Conservation (phyloP, 2,113 vertebrate species). For the Condylura cristata region DNA sequence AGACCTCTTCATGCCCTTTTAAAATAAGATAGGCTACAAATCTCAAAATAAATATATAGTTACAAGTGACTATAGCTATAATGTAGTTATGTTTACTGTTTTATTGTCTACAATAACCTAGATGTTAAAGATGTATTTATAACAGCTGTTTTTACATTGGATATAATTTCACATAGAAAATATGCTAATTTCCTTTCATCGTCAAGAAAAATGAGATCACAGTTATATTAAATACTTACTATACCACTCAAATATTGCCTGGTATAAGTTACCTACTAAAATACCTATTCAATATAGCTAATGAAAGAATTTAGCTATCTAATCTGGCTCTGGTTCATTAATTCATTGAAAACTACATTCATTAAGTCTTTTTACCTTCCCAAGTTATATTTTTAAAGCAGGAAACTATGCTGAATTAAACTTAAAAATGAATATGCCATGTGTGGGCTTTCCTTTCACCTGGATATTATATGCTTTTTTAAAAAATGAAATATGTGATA, state of each 20-base stretch:
- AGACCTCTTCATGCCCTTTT: neutral
- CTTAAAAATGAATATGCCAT: neutral
- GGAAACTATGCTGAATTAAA: conserved; percentile 24
- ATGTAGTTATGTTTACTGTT: neutral
- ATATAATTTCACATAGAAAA: conserved; percentile 43
- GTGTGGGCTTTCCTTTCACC: neutral
- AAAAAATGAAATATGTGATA: conserved; percentile 14
- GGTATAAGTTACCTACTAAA: neutral
- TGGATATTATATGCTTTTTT: neutral
- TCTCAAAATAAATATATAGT: conserved; percentile 27
- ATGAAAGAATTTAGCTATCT: neutral
- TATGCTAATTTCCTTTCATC: conserved; percentile 8
- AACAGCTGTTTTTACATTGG: neutral
- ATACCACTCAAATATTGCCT: neutral
- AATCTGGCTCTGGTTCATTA: conserved; percentile 15
- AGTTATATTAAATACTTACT: conserved; percentile 20
- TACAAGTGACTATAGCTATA: neutral
- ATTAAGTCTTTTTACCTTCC: conserved; percentile 21
- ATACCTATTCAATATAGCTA: neutral
- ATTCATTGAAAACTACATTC: neutral
- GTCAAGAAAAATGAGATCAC: neutral
- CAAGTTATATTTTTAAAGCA: conserved; percentile 37
- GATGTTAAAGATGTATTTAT: neutral
- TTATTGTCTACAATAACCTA: neutral
- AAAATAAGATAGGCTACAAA: conserved; percentile 14